phyloP scores from a whole-genome alignment of 2,888 invertebrate genomes.

The Lithophane semibrunnea region DNA sequence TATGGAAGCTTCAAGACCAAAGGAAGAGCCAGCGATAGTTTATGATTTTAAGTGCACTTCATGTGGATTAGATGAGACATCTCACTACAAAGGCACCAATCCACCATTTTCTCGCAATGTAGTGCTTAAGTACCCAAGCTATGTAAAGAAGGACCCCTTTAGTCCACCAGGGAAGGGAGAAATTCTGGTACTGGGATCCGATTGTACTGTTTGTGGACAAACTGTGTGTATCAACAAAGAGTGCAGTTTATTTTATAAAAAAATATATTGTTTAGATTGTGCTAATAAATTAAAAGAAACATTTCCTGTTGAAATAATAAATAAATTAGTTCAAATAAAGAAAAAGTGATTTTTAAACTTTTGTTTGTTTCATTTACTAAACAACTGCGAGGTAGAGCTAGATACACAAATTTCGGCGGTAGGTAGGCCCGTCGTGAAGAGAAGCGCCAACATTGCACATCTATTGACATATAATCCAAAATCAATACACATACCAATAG shows the following conservation, averaged over 20 bases:
- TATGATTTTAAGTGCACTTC: conserved; percentile 91
- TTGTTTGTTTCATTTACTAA: conserved; percentile 16
- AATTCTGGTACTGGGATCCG: conserved; percentile 94
- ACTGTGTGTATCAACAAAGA: conserved; percentile 93
- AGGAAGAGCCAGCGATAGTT: conserved; percentile 71
- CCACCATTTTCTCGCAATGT: conserved; percentile 94
- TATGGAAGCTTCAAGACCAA: conserved; percentile 76
- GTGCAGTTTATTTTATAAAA: conserved; percentile 95
- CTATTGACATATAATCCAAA: not conserved
- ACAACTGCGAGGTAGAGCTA: not conserved
- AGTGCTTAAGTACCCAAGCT: conserved; percentile 93
- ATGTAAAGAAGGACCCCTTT: conserved; percentile 96
- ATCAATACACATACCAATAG: not conserved
- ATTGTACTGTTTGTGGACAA: conserved; percentile 93
- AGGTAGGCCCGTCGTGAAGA: not conserved
- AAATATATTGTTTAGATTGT: conserved; percentile 94
- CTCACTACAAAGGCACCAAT: conserved; percentile 93
- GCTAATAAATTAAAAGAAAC: conserved; percentile 89
- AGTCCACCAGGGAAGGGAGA: conserved; percentile 93
- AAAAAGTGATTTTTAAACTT: conserved; percentile 52
- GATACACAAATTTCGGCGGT: not conserved
- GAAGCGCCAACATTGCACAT: not conserved
- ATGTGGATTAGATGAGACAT: conserved; percentile 93
- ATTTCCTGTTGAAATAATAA: conserved; percentile 93
- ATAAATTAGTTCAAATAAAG: conserved; percentile 89